phyloP scores from a whole-genome alignment of 2,797 vertebrate genomes.

The Xiphorhynchus erythropygius region DNA sequence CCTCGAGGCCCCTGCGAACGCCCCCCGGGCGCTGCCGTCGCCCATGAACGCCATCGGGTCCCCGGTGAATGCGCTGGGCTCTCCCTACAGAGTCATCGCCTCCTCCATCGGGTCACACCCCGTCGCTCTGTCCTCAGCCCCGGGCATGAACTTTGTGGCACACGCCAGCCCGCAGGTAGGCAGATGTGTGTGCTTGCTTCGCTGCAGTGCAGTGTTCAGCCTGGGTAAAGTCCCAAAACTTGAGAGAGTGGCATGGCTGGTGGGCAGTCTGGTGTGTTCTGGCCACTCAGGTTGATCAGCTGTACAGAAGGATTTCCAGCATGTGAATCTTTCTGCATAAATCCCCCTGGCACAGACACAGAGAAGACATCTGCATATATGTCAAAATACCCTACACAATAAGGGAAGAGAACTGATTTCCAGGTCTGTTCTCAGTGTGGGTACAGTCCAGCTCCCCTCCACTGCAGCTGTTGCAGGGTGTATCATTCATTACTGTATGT shows the following conservation, averaged over 20 bases:
- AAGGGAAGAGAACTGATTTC: not conserved
- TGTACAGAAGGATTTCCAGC: not conserved
- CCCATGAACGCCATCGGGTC: slow-evolving; percentile 82
- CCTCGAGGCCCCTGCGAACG: slow-evolving; percentile 77
- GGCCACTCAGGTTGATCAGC: not conserved
- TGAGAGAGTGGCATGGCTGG: not conserved
- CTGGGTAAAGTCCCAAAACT: not conserved
- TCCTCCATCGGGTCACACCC: slow-evolving; percentile 86
- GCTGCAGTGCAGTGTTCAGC: accelerated
- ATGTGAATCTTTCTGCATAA: not conserved
- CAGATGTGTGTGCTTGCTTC: accelerated
- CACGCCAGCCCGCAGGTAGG: slow-evolving; percentile 87
- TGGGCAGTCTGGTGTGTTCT: not conserved
- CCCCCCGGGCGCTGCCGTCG: slow-evolving; percentile 79
- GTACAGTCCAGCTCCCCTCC: not conserved
- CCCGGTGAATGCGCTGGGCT: slow-evolving; percentile 81
- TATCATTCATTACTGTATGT: not conserved
- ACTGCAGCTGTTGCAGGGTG: not conserved
- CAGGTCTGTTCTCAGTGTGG: not conserved
- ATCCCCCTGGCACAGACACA: not conserved
- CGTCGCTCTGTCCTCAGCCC: slow-evolving; percentile 80
- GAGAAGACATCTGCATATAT: not conserved
- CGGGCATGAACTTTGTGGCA: slow-evolving; percentile 82
- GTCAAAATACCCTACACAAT: not conserved
- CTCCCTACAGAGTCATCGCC: slow-evolving; percentile 87